phyloP scores from a whole-genome alignment of 2,888 invertebrate species.

The Agrilus cyanescens region DNA sequence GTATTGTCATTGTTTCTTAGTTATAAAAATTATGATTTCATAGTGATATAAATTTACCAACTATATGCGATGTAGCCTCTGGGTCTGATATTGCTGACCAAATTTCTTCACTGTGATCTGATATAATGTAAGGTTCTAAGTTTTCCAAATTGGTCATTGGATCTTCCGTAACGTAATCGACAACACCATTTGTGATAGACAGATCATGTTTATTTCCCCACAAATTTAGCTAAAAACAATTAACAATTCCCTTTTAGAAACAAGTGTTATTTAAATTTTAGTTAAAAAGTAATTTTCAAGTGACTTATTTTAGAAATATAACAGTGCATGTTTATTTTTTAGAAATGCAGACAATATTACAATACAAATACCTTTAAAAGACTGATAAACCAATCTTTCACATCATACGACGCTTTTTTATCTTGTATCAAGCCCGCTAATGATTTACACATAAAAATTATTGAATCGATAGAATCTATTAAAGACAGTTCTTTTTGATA shows the following conservation, averaged over 20 bases:
- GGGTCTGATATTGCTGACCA: constrained; percentile 38
- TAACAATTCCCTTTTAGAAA: not conserved
- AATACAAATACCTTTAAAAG: constrained; percentile 41
- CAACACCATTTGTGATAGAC: constrained; percentile 67
- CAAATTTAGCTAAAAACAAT: constrained; percentile 51
- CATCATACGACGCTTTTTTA: constrained; percentile 22
- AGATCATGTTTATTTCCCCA: constrained; percentile 97
- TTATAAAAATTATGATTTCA: too few relatives aligned
- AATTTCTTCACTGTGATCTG: constrained; percentile 45
- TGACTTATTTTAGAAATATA: not conserved
- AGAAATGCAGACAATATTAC: constrained; percentile 8
- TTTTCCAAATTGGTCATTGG: constrained; percentile 43
- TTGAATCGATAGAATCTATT: constrained; percentile 37
- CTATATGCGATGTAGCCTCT: constrained; percentile 15
- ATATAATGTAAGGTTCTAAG: constrained; percentile 47
- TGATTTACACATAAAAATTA: constrained; percentile 40
- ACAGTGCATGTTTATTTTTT: not conserved
- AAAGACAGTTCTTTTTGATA: constrained; percentile 61
- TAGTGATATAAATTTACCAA: constrained; percentile 13
- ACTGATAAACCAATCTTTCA: constrained; percentile 41
- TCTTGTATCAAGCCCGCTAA: constrained; percentile 18
- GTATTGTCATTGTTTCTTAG: too few relatives aligned
- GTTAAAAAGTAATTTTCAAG: not conserved
- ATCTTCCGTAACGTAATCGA: constrained; percentile 40
- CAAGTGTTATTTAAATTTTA: constrained; percentile 1